Evolutionary conservation across 2,888 invertebrate species (phyloP).

Genomic region (Meloe dianella): DNA sequence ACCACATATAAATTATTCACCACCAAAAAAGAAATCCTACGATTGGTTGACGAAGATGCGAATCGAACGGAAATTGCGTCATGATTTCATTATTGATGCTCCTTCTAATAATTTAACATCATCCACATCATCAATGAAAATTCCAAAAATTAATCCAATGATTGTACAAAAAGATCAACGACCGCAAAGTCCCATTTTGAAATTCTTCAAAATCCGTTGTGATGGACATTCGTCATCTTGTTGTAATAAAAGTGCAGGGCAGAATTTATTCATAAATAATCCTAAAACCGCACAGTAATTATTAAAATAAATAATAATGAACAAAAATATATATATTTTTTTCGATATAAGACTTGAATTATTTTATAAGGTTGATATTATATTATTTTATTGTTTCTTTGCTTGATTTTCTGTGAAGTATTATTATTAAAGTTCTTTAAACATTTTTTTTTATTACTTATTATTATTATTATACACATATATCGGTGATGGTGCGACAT

Average conservation of each 20-base stretch:
- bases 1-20: constrained; percentile 77
- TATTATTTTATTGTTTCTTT: too few relatives aligned
- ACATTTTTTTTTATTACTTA: too few relatives aligned
- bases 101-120: constrained; percentile 26
- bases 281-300: background rate
- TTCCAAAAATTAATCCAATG: constrained; percentile 42
- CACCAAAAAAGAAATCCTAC: constrained; percentile 69
- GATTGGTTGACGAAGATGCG: constrained; percentile 76
- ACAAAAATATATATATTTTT: too few relatives aligned
- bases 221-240: constrained; percentile 22
- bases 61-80: constrained; percentile 60
- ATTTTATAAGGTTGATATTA: background rate
- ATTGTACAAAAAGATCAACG: constrained; percentile 34
- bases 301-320: background rate
- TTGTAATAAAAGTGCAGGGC: background rate
- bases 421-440: too few relatives aligned
- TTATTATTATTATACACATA: background rate
- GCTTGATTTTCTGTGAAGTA: too few relatives aligned
- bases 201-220: constrained; percentile 49
- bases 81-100: constrained; percentile 46
- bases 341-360: constrained; percentile 1
- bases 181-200: constrained; percentile 48
- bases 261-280: background rate
- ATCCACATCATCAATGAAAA: constrained; percentile 43
- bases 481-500: too few relatives aligned